These are phyloP conservation scores for Amphimallon solstitiale DNA, from an alignment of 2,888 invertebrate genomes.

Conservation along the genomic window DNA sequence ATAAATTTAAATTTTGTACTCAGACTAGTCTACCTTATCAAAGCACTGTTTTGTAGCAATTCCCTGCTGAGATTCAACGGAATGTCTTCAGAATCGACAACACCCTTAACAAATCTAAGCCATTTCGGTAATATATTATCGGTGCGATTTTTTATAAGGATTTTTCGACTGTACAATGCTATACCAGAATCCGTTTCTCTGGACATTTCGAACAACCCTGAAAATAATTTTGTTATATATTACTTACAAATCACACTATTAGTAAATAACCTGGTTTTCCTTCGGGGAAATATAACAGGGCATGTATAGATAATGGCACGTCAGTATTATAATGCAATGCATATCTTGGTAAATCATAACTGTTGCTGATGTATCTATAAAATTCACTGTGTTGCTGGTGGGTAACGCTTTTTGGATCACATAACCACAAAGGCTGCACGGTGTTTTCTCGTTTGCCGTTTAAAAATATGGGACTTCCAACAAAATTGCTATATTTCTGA, in stretches of 20 bases:
- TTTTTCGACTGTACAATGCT: slow-evolving; percentile 90
- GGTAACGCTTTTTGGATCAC: slow-evolving; percentile 89
- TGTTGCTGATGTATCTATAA: slow-evolving; percentile 87
- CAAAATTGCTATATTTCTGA: slow-evolving; percentile 97
- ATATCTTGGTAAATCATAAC: slow-evolving; percentile 89
- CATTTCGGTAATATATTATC: slow-evolving; percentile 93
- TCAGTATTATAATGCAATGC: slow-evolving; percentile 93
- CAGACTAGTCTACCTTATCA: slow-evolving; percentile 76
- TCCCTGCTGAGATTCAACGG: slow-evolving; percentile 97
- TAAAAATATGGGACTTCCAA: slow-evolving; percentile 90
- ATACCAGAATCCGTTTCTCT: slow-evolving; percentile 87
- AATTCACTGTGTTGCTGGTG: slow-evolving; percentile 91
- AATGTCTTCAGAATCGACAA: slow-evolving; percentile 98
- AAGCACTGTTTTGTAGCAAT: slow-evolving; percentile 90
- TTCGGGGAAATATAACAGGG: slow-evolving; percentile 93
- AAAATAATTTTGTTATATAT: neutral
- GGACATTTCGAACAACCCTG: slow-evolving; percentile 88
- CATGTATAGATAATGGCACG: slow-evolving; percentile 89
- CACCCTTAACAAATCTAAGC: slow-evolving; percentile 95
- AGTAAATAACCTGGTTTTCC: slow-evolving; percentile 67
- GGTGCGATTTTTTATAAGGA: slow-evolving; percentile 91
- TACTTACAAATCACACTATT: neutral
- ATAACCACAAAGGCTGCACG: slow-evolving; percentile 91
- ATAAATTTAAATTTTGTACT: neutral
- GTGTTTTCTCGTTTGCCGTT: slow-evolving; percentile 91